These are phyloP conservation scores for Siphamia tubifer DNA, from an alignment of 2,113 vertebrate species.

Conservation along the genomic window DNA sequence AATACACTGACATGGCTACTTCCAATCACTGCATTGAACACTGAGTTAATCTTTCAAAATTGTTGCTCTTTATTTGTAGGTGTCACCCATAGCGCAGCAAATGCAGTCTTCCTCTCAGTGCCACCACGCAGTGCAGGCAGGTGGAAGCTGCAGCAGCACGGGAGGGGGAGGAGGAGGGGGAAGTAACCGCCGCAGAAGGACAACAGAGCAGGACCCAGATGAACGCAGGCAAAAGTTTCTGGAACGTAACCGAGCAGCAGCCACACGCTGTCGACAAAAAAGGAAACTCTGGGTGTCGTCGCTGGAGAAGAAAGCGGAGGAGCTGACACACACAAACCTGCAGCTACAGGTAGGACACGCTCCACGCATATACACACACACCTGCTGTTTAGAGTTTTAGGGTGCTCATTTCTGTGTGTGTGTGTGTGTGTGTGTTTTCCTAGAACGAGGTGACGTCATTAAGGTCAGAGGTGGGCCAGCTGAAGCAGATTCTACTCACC, in stretches of 20 bases:
- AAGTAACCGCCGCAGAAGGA: constrained; percentile 87
- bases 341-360: constrained; percentile 90
- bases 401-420: constrained; percentile 3
- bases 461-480: constrained; percentile 96
- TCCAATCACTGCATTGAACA: no score
- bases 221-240: constrained; percentile 97
- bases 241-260: constrained; percentile 95
- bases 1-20: no score
- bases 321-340: constrained; percentile 98
- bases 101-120: constrained; percentile 77
- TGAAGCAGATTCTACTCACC: constrained; percentile 96
- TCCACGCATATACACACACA: background rate
- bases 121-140: constrained; percentile 86
- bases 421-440: constrained; percentile 14
- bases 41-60: background rate
- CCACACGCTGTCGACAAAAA: constrained; percentile 98
- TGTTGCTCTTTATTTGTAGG: constrained; percentile 37
- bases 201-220: constrained; percentile 91
- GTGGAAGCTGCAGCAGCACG: constrained; percentile 70
- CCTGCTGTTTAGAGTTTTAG: no score
- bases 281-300: constrained; percentile 99
- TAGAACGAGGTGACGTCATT: constrained; percentile 97
- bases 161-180: constrained; percentile 76
- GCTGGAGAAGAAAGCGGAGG: constrained; percentile 99
- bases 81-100: constrained; percentile 65